Evolutionary conservation across 1,140 invertebrate genomes (phyloP).

Genomic region (Drosophila arawakana): DNA sequence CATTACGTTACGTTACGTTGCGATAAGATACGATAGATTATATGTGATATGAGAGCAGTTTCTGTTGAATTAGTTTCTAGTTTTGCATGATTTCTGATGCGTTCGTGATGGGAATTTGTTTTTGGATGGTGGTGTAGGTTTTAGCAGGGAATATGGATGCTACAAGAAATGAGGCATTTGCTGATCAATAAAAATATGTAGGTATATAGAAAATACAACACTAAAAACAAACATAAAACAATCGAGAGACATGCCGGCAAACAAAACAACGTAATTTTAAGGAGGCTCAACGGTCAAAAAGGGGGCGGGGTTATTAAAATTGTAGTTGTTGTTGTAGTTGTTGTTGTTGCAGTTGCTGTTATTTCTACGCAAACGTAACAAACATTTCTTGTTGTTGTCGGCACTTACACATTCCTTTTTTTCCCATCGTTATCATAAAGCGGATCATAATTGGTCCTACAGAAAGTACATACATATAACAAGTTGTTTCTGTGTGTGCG

Average conservation of each 20-base stretch:
- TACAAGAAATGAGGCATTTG: constrained; percentile 11
- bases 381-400: constrained; percentile 44
- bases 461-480: constrained; percentile 36
- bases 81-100: constrained; percentile 24
- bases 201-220: constrained; percentile 6
- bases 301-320: constrained; percentile 4
- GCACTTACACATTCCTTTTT: constrained; percentile 81
- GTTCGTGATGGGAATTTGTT: not conserved
- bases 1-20: constrained; percentile 11
- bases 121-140: not conserved
- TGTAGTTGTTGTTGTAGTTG: constrained; percentile 11
- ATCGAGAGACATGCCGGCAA: constrained; percentile 40
- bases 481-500: constrained; percentile 40
- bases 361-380: constrained; percentile 45
- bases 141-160: constrained; percentile 4
- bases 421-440: constrained; percentile 84
- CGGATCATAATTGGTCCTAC: constrained; percentile 83
- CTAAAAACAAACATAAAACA: constrained; percentile 26
- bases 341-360: constrained; percentile 38
- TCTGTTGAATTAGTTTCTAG: constrained; percentile 11
- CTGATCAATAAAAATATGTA: constrained; percentile 10
- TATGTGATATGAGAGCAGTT: constrained; percentile 15
- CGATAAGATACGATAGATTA: constrained; percentile 8
- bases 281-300: no score
- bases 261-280: constrained; percentile 31